Percentiles rank a stretch among this genome's conserved stretches.
phyloP scores from a whole-genome alignment of 2,113 vertebrate genomes.

The Ceratotherium simum region DNA sequence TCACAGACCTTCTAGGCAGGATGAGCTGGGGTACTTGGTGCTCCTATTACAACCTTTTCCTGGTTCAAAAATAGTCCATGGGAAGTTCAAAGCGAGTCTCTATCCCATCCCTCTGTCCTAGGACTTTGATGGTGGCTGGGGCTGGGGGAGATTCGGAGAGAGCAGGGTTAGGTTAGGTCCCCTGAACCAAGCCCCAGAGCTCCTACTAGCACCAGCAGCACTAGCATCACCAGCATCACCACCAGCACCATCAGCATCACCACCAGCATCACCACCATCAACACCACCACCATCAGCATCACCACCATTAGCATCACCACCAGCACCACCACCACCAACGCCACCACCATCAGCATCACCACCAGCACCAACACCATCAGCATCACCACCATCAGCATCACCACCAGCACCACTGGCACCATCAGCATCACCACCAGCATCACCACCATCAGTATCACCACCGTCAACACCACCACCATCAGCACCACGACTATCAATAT shows the following conservation, averaged over 20 bases:
- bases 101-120: not conserved
- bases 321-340: not conserved
- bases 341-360: accelerated
- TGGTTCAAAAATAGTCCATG: not conserved
- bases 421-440: not conserved
- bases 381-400: accelerated
- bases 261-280: accelerated
- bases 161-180: too few relatives aligned
- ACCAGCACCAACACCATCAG: not conserved
- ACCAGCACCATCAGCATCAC: not conserved
- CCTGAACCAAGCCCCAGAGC: not conserved
- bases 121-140: not conserved
- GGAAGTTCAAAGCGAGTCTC: not conserved
- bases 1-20: not conserved
- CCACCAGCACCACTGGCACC: not conserved
- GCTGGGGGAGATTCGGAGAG: not conserved
- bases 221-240: accelerated
- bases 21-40: not conserved
- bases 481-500: accelerated
- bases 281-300: not conserved
- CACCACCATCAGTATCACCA: accelerated
- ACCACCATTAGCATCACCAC: accelerated
- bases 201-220: not conserved
- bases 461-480: not conserved
- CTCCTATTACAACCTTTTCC: not conserved